phyloP scores from a whole-genome alignment of 2,888 invertebrate species.

The Diaphora mendica region DNA sequence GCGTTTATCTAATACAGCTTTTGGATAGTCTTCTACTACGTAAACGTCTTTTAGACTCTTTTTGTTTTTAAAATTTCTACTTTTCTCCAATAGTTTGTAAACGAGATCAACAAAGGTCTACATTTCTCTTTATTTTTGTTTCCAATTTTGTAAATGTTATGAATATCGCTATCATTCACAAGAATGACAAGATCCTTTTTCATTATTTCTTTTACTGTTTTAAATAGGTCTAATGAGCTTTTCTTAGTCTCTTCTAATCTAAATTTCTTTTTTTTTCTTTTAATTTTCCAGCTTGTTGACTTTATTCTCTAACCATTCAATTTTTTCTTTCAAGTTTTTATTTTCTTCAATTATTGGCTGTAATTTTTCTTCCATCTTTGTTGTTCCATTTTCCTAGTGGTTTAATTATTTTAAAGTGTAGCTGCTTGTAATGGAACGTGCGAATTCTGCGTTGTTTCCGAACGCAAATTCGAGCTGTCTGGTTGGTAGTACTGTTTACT shows the following conservation, averaged over 20 bases:
- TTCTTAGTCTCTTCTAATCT: no score
- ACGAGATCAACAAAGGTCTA: not conserved
- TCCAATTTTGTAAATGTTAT: not conserved
- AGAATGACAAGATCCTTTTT: no score
- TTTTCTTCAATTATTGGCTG: constrained; percentile 29
- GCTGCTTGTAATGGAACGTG: no score
- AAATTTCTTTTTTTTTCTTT: no score
- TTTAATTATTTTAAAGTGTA: no score
- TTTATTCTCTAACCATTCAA: constrained; percentile 24
- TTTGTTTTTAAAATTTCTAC: not conserved
- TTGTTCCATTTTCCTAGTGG: not conserved
- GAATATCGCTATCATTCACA: not conserved
- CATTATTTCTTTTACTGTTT: no score
- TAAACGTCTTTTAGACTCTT: not conserved
- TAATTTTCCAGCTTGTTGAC: constrained; percentile 21
- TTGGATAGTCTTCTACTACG: no score
- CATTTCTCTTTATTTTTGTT: not conserved
- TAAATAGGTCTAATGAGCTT: no score
- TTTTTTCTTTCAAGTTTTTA: constrained; percentile 12
- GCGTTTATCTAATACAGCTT: no score
- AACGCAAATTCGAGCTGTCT: no score
- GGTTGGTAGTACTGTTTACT: no score
- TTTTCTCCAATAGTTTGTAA: not conserved
- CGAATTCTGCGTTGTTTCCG: no score
- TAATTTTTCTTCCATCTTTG: constrained; percentile 32